Base-by-base conservation (phyloP, 2,797 vertebrate species). In the Brotogeris chrysoptera region DNA sequence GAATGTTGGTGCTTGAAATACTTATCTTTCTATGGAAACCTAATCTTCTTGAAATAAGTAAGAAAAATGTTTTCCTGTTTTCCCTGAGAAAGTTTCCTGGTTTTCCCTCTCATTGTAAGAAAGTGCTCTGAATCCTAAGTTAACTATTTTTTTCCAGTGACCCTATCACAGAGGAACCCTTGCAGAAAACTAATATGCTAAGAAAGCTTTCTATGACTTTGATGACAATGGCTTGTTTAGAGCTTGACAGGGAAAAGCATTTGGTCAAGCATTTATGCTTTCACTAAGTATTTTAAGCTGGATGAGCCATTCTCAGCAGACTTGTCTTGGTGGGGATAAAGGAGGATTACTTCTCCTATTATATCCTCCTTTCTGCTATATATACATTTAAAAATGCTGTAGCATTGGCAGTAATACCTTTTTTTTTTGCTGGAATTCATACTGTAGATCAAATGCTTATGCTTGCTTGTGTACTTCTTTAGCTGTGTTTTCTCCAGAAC, bases 261-360 rank as follows among this genome's bases (percentile, higher is more conserved):
- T 96, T 95, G 94, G 87, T 93, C 86, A 73, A 80, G 79, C 25
- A 11, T 93, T 95, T 91, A 34, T 92, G 63, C 38, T 86, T 94
- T 86, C 61, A 86, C 72, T 91, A 81, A 91, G 46, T 82, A 78
- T 94, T 95, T 92, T 96, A 95, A 97, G 81, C 92, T 95, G 93
- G 92, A 93, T 95, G 81, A 95, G 66, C 66, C 38, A 30, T 49
- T 92, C 68, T 91, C 83, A 78, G 71, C 55, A 59, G 73, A 49
- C 78, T 80, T 95, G 80, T 84, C 63, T 77, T 91, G 55, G 49
- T 28, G 32, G 63, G 52, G 95, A 95, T 96, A 88, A 96, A 86
- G 55, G 70, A 95, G 70, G 94, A 96, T 96, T 97, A 86, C 43
- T 60, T 76, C 52, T 90, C 65, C 50, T 83, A 25, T 90, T 93